Conservation (phyloP, 2,113 vertebrate genomes). For the Tragelaphus imberbis region DNA sequence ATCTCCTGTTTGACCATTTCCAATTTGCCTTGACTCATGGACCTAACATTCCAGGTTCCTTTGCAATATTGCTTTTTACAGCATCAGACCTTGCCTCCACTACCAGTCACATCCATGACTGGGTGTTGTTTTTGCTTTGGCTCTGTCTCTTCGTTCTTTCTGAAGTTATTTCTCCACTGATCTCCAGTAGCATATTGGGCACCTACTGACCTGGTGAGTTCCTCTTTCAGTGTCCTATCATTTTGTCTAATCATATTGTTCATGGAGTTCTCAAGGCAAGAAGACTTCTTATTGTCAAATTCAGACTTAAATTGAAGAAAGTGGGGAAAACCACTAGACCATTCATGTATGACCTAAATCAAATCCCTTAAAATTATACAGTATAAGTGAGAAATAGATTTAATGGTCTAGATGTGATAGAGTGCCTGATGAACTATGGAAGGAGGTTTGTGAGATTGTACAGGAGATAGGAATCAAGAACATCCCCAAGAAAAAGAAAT, state of each 20-base stretch:
- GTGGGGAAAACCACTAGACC: neutral
- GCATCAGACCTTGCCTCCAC: neutral
- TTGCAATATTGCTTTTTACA: neutral
- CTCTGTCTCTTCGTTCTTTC: neutral
- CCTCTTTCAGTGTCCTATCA: neutral
- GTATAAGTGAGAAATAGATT: neutral
- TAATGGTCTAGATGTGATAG: neutral
- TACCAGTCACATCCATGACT: neutral
- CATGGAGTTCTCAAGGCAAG: neutral
- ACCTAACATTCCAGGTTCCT: neutral
- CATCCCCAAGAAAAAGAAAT: neutral
- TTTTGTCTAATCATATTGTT: neutral
- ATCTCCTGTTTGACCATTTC: neutral
- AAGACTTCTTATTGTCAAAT: neutral
- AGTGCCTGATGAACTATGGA: neutral
- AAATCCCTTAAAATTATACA: neutral
- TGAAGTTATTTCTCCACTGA: neutral
- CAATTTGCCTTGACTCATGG: neutral
- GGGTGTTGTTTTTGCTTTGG: neutral
- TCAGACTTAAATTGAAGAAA: neutral
- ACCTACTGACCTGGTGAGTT: neutral
- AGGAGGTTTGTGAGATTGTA: fast-evolving
- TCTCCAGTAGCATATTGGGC: neutral
- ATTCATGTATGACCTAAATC: neutral
- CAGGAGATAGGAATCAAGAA: neutral